A percentile compares a stretch with the other conserved stretches of the same genome.
Conservation (phyloP, 2,888 invertebrate genomes). For the Rhingia campestris region DNA sequence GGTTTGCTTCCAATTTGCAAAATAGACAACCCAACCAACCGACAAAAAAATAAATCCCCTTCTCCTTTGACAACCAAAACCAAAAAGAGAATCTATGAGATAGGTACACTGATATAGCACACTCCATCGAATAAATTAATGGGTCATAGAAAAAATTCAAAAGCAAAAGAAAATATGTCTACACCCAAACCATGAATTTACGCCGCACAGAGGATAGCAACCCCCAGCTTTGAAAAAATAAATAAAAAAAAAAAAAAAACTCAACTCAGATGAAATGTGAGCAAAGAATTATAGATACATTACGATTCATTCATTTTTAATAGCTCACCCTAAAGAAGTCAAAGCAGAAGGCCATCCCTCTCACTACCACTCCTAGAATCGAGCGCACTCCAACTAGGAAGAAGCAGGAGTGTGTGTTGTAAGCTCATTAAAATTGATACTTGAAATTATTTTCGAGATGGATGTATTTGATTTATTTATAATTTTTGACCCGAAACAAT, state of each 20-base stretch:
- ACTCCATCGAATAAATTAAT: conserved; percentile 63
- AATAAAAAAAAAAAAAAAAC: conserved; percentile 32
- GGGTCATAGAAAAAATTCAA: conserved; percentile 47
- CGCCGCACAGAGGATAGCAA: conserved; percentile 28
- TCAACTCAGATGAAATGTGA: conserved; percentile 64
- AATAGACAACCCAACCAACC: conserved; percentile 60
- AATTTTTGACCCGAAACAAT: conserved; percentile 47
- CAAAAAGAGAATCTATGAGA: conserved; percentile 34
- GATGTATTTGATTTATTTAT: conserved; percentile 56
- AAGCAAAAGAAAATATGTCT: conserved; percentile 56
- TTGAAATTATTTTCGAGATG: conserved; percentile 63
- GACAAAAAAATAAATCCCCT: conserved; percentile 25
- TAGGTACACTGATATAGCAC: conserved; percentile 28
- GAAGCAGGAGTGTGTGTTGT: conserved; percentile 15
- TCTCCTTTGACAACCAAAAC: conserved; percentile 22
- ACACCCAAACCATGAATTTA: conserved; percentile 54
- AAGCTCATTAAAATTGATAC: conserved; percentile 71
- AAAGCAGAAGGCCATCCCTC: not conserved
- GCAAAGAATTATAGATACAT: conserved; percentile 72
- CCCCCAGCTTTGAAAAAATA: conserved; percentile 14
- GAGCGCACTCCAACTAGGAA: conserved; percentile 1
- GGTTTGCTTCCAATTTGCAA: conserved; percentile 43
- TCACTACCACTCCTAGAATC: not conserved
- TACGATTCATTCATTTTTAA: conserved; percentile 72
- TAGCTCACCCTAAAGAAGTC: conserved; percentile 46